These are phyloP conservation scores for Rostratula benghalensis DNA, from an alignment of 2,113 vertebrate species.

Conservation along the genomic window DNA sequence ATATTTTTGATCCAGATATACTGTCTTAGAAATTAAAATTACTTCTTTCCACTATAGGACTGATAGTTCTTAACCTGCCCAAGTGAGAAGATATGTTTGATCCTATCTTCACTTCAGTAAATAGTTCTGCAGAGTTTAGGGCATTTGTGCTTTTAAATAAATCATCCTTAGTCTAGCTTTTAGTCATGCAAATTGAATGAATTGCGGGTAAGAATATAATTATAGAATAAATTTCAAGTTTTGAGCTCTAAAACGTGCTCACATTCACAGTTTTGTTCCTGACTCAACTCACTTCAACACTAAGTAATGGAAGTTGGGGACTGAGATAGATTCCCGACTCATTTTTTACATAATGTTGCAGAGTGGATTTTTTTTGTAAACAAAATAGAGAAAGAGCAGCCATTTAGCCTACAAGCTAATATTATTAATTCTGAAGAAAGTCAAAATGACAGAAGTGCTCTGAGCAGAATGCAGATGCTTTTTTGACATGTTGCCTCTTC, in stretches of 20 bases:
- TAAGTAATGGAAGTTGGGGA: not conserved
- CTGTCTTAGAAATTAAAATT: not conserved
- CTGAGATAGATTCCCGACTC: not conserved
- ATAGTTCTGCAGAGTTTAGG: not conserved
- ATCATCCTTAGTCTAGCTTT: not conserved
- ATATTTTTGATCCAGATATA: not conserved
- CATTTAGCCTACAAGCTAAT: not conserved
- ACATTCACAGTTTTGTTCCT: not conserved
- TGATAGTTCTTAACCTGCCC: not conserved
- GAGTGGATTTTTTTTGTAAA: not conserved
- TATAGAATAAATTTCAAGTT: not conserved
- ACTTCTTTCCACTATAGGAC: not conserved
- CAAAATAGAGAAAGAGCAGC: not conserved
- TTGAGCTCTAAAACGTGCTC: not conserved
- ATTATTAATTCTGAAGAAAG: not conserved
- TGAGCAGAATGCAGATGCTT: not conserved
- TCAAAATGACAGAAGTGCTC: not conserved
- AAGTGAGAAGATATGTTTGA: not conserved
- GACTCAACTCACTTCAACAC: not conserved
- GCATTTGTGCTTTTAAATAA: not conserved
- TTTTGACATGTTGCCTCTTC: not conserved
- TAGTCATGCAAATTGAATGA: not conserved
- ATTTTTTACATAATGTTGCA: not conserved
- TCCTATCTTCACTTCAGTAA: not conserved
- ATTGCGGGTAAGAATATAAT: not conserved